These are phyloP conservation scores for Apeira syringaria DNA, from an alignment of 2,888 invertebrate genomes.

Conservation along the genomic window DNA sequence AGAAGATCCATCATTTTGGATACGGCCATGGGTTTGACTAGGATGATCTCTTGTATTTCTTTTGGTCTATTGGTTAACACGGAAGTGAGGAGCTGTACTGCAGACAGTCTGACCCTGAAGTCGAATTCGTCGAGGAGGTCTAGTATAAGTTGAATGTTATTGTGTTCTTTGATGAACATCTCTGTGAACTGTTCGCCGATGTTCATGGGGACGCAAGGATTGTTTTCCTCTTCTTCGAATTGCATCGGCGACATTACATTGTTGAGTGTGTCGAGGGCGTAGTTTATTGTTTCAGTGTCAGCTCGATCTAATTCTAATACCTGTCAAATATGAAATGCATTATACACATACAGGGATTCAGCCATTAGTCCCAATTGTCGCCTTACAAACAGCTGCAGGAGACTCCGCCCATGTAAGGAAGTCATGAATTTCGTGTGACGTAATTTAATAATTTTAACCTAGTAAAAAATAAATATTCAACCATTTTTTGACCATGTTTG, in stretches of 20 bases:
- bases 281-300: constrained; percentile 96
- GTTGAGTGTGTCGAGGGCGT: constrained; percentile 95
- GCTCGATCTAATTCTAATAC: constrained; percentile 94
- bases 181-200: constrained; percentile 98
- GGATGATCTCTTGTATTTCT: constrained; percentile 93
- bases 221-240: constrained; percentile 92
- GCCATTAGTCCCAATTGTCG: no score
- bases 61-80: constrained; percentile 93
- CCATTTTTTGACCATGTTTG: no score
- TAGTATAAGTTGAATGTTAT: constrained; percentile 92
- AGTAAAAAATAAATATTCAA: no score
- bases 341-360: no score
- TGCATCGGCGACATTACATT: constrained; percentile 93
- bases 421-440: no score
- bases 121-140: constrained; percentile 97
- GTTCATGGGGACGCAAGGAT: constrained; percentile 85
- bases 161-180: constrained; percentile 96
- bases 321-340: no score
- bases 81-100: constrained; percentile 94
- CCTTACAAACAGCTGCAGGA: no score
- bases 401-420: no score
- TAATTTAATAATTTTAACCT: no score
- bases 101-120: constrained; percentile 95
- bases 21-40: constrained; percentile 97
- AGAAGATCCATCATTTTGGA: constrained; percentile 98